Base-by-base conservation (phyloP, 1,140 invertebrate species). In the Hylaeus anthracinus region DNA sequence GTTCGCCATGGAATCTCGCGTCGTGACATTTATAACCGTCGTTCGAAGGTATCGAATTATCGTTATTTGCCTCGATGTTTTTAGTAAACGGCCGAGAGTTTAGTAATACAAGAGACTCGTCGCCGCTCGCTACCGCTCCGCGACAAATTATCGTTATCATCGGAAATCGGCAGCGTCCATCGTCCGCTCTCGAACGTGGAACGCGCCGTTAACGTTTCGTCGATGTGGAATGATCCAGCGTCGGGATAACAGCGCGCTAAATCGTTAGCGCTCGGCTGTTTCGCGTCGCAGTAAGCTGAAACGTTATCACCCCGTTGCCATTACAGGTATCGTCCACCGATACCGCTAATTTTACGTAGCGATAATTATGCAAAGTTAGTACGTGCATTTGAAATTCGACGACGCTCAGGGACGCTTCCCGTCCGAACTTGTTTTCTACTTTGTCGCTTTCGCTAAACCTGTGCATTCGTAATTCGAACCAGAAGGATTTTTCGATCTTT, bases 301-400 rank as follows among this genome's bases (percentile, higher is more conserved):
- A 15, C 53, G 71, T 74, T 58, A 65, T 58, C 70, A 37, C 5
- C 5, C 12, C 58, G 58, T 71, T 60, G 69, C 41, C n/a, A 51
- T 85, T 71, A 76, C 39, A 10, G 61, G 55, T 75, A 82, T 86
- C 84, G 65, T n/a, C 48, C 6, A 10, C 37, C 63, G 84, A 86
- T 83, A 86, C 71, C 76, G 76, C 63, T 86, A 86, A 86, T 86
- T 86, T 86, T 83, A 86, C 76, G 81, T 66, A 8, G 67, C 85
- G 85, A 85, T 72, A 83, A 80, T 86, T 65, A 75, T 60, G 72
- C 58, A 51, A 72, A 85, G 53, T 64, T 56, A 51, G 6, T 58
- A 26, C 26, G 73, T 26, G 43, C 69, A 14, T 39, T 75, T 26
- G 51, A 67, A 67, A 45, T 37, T 37, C 65, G 72, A 2, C n/a